These are phyloP conservation scores for Datnioides undecimradiatus DNA, from an alignment of 2,113 vertebrate genomes.

Conservation along the genomic window DNA sequence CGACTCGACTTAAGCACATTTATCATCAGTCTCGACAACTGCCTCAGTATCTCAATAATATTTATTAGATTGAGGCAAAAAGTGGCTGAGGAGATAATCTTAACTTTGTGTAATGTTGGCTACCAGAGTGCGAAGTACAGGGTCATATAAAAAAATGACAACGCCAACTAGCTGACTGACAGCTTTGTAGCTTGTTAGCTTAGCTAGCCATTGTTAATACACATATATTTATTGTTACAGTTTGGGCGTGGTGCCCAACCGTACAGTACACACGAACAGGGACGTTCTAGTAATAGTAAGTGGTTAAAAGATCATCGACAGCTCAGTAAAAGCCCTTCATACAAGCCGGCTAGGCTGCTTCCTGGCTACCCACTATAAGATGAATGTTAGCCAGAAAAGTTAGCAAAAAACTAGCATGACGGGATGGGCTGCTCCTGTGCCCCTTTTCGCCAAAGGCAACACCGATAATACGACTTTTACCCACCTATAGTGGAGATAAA, in stretches of 20 bases:
- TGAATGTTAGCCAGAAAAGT: slow-evolving; percentile 64
- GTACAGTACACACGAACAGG: accelerated
- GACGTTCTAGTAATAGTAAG: accelerated
- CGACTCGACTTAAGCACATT: not conserved
- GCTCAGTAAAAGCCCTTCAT: not conserved
- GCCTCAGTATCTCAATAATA: not conserved
- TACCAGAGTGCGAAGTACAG: slow-evolving; percentile 44
- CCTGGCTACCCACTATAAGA: slow-evolving; percentile 57
- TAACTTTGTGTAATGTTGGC: slow-evolving; percentile 5
- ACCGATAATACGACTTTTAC: slow-evolving; percentile 12
- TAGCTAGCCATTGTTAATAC: not conserved
- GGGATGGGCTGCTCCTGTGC: slow-evolving; percentile 68
- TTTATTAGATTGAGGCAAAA: not conserved
- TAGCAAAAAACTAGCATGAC: slow-evolving; percentile 76
- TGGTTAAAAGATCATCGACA: not conserved
- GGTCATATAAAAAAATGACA: slow-evolving; percentile 37
- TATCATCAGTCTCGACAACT: not conserved
- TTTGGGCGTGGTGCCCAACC: accelerated
- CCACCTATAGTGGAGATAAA: slow-evolving; percentile 98
- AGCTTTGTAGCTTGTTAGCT: slow-evolving; percentile 50
- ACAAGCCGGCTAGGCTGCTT: slow-evolving; percentile 56
- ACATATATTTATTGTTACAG: not conserved
- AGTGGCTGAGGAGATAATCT: not conserved
- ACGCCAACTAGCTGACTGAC: slow-evolving; percentile 34
- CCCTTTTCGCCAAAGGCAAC: slow-evolving; percentile 29